Evolutionary conservation across 2,797 vertebrate species (phyloP), one percentile per base, ranked within the genome.

Genomic region (Pitangus sulphuratus): DNA sequence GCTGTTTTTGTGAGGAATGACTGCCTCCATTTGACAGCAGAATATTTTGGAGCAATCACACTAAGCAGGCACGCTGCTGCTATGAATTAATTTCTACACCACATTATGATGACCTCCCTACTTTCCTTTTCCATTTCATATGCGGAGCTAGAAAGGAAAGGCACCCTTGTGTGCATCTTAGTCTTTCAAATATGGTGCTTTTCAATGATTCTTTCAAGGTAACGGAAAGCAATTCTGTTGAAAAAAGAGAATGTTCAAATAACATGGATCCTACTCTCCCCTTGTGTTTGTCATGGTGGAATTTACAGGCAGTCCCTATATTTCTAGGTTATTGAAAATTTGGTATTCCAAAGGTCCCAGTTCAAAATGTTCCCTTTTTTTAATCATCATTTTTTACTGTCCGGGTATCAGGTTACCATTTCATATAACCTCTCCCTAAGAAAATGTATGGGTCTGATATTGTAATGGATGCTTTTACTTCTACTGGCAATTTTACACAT

Each of bases 11-110:
- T 80, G 87, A 96, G 91, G 82, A 95, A 87, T 87, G 90, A 28
- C 84, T 93, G 90, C 65, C 84, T 95, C 84, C 84, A 35, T 91
- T 93, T 91, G 94, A 85, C 78, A 95, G 93, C n/a, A 75, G 89
- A 92, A 68, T 11, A 72, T 72, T 91, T 86, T 26, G 91, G 90
- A 95, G 87, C 9, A 15, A 80, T 92, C 75, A 40, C 0, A 0
- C 35, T 93, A 84, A 89, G 84, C 50, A 81, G 90, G 65, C 82
- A 85, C 0, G 0, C 40, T 3, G 10, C 90, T 89, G 74, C 69
- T 64, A 28, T 11, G 20, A 85, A 81, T 92, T 93, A 85, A 48
- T 12, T 2, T 68, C 84, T 54, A n/a, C 20, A 78, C 84, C 42
- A 61, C 82, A 64, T 87, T 68, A 66, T 5, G 4, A 65, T 86